Base-by-base conservation (phyloP, 2,888 invertebrate species). In the Drosophila flavopinicola region DNA sequence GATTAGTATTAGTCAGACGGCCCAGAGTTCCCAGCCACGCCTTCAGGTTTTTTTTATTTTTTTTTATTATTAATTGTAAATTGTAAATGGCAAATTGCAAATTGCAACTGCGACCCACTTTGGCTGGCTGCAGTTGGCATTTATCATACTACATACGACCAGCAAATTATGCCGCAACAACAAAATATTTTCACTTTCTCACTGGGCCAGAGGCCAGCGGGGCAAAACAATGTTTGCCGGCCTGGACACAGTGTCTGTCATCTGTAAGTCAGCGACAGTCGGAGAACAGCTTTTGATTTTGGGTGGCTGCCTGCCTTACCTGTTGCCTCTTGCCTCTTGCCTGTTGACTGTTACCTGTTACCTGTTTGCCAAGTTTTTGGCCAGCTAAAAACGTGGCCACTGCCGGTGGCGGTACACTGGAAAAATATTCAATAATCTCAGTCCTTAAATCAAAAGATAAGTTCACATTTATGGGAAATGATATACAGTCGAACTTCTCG, bases 41-140 rank as follows among this genome's bases (percentile, higher is more conserved):
- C 75, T 51, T 17, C 23, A 23, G 49, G 48, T n/a, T 57, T 58
- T 20, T 33, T 25, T 24, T 35, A 37, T 37, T 38, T 33, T 41
- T 38, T 45, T 47, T 13, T 20, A 23, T 45, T 52, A 33, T 41
- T 41, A 37, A 38, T 17, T 32, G 11, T 6, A 35, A 48, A 30
- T 13, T 54, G 39, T 30, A 27, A 51, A 39, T 61, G 70, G 79
- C 73, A 75, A 85, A 87, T 87, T 71, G 76, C 67, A 80, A 80
- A 85, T 82, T 84, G 85, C 87, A 78, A 63, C 47, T 42, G 63
- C 74, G 83, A 85, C 82, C 83, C 82, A 84, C 82, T 82, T 82
- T 61, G 47, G 32, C 30, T 7, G 37, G 24, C 54, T 54, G 59
- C 25, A 61, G 52, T 44, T 48, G 66, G 64, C 69, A 83, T 84